phyloP scores from a whole-genome alignment of 2,888 invertebrate genomes.

The Portevinia maculata region DNA sequence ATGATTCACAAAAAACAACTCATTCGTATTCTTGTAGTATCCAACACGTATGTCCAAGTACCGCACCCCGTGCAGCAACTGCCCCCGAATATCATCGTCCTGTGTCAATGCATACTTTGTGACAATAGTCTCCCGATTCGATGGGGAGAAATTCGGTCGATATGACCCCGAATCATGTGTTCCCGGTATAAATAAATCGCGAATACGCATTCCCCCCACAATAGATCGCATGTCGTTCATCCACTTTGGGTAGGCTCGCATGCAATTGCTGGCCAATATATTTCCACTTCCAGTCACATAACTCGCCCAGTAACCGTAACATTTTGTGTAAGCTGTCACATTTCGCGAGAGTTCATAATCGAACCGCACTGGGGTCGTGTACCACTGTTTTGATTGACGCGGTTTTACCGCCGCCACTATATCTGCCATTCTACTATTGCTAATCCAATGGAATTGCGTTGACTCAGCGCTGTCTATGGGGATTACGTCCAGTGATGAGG shows the following conservation, averaged over 20 bases:
- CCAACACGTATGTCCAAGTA: slow-evolving; percentile 86
- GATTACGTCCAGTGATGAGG: slow-evolving; percentile 57
- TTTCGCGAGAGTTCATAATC: slow-evolving; percentile 79
- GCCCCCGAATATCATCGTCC: slow-evolving; percentile 85
- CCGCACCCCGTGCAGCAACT: slow-evolving; percentile 85
- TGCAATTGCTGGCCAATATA: slow-evolving; percentile 82
- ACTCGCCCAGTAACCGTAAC: slow-evolving; percentile 82
- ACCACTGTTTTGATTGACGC: slow-evolving; percentile 78
- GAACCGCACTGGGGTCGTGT: slow-evolving; percentile 81
- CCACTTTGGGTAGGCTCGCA: slow-evolving; percentile 85
- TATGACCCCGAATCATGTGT: slow-evolving; percentile 88
- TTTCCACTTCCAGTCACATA: slow-evolving; percentile 79
- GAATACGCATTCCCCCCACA: slow-evolving; percentile 83
- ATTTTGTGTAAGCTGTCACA: slow-evolving; percentile 78
- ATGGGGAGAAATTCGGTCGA: slow-evolving; percentile 80
- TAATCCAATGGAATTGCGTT: slow-evolving; percentile 78
- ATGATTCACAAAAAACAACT: slow-evolving; percentile 85
- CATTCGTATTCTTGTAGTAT: slow-evolving; percentile 81
- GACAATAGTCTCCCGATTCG: slow-evolving; percentile 81
- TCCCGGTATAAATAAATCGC: slow-evolving; percentile 87
- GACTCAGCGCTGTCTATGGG: slow-evolving; percentile 54
- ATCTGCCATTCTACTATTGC: slow-evolving; percentile 78
- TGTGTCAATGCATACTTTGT: slow-evolving; percentile 84
- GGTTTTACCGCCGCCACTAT: slow-evolving; percentile 80
- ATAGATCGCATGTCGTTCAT: slow-evolving; percentile 83